A percentile compares a stretch with the other conserved stretches of the same genome.
These are phyloP conservation scores for Rousettus leschenaultii DNA, from an alignment of 2,113 vertebrate species.

Conservation along the genomic window DNA sequence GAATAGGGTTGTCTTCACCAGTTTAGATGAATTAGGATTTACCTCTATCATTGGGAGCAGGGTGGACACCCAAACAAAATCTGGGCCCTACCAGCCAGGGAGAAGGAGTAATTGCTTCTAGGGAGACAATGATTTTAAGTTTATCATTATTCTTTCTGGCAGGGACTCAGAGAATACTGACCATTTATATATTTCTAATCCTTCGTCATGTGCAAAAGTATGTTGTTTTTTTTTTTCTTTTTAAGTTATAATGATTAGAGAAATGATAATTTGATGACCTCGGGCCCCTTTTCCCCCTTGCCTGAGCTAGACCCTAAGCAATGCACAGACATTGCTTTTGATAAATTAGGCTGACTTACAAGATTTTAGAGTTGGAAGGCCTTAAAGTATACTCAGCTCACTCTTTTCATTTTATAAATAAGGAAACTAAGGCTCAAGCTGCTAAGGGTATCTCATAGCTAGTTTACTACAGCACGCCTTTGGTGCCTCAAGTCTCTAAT, in stretches of 20 bases:
- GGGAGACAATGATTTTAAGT: not conserved
- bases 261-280: not conserved
- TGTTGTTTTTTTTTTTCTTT: not conserved
- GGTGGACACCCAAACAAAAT: not conserved
- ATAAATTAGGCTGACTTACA: not conserved
- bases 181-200: not conserved
- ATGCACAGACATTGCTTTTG: not conserved
- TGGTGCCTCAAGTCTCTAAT: not conserved
- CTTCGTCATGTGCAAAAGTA: not conserved
- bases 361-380: not conserved
- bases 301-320: not conserved
- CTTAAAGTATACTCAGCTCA: not conserved
- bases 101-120: not conserved
- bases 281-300: not conserved
- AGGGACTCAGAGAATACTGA: not conserved
- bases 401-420: not conserved
- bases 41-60: not conserved
- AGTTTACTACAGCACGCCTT: not conserved
- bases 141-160: not conserved
- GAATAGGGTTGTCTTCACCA: not conserved
- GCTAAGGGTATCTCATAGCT: not conserved
- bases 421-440: not conserved
- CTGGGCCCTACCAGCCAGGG: not conserved
- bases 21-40: not conserved
- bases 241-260: not conserved